Base-by-base conservation (phyloP, 2,888 invertebrate genomes). In the Drosophila mettleri region DNA sequence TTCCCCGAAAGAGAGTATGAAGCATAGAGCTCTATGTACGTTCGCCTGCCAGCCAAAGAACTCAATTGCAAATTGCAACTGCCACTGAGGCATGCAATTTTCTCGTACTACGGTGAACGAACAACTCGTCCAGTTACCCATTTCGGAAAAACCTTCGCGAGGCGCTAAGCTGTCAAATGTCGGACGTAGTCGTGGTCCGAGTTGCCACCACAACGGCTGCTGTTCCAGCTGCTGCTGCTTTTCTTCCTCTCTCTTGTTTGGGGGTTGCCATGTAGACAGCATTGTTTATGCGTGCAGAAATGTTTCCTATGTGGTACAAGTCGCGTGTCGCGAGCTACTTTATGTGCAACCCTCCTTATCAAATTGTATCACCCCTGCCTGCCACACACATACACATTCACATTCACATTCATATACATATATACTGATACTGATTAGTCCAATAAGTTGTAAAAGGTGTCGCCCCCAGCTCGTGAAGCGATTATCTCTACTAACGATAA, bases 391-490 rank as follows among this genome's bases (percentile, higher is more conserved):
- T 16, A 29, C 6, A 34, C 33, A 33, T 14, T 6, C n/a, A 49
- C n/a, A 48, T 48, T 16, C 5, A 48, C 20, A 29, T 31, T 22
- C n/a, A 22, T 10, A 22, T 14, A 22, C 14, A 43, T 16, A 51
- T 24, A 33, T 22, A 31, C 60, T 62, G 43, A 48, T 54, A 52
- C 69, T 89, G 82, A 90, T 90, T 91, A 90, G 90, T 88, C 82
- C 87, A 89, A 90, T 89, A 89, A 90, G 83, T 80, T 83, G 75
- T 75, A 89, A 88, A 90, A 90, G 86, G 86, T 80, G 80, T 85
- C 77, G 74, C 71, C 48, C 31, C 74, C 64, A 48, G 41, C 57
- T 54, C 53, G 38, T 58, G 34, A 16, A 39, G 54, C 75, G 78
- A 77, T 85, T 86, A 82, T 84, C 77, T 81, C 77, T 80, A 74